Conservation (phyloP, 2,113 vertebrate species). For the Callocephalon fimbriatum region DNA sequence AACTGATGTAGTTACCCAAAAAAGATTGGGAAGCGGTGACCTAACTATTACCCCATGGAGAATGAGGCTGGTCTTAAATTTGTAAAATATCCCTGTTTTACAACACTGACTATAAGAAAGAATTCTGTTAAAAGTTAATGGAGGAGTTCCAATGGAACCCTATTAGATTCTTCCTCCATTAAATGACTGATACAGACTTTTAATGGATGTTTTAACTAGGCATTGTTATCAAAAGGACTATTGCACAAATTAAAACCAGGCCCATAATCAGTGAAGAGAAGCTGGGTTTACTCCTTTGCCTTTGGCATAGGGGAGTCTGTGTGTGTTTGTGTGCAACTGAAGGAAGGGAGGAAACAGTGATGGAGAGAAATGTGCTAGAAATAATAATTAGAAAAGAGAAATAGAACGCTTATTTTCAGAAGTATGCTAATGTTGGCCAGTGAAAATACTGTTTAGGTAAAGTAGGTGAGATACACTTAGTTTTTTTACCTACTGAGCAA, state of each 20-base stretch:
- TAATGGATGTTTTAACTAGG: slow-evolving; percentile 79
- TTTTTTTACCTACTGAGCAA: background rate
- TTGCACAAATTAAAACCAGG: slow-evolving; percentile 78
- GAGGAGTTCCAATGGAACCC: slow-evolving; percentile 71
- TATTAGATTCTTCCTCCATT: slow-evolving; percentile 77
- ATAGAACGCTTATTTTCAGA: background rate
- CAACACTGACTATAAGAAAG: slow-evolving; percentile 53
- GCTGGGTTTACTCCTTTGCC: slow-evolving; percentile 67
- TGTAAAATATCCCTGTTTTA: slow-evolving; percentile 45
- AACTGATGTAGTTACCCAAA: slow-evolving; percentile 40
- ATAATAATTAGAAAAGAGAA: background rate
- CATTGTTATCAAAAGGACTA: slow-evolving; percentile 79
- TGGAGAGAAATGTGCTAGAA: background rate
- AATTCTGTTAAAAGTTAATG: slow-evolving; percentile 80
- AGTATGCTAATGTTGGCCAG: background rate
- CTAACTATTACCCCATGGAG: slow-evolving; percentile 60
- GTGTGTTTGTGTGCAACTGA: background rate
- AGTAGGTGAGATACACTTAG: background rate
- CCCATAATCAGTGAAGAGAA: slow-evolving; percentile 73
- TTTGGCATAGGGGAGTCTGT: slow-evolving; percentile 30
- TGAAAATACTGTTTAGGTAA: background rate
- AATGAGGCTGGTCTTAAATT: slow-evolving; percentile 54
- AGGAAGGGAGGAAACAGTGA: background rate
- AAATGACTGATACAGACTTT: slow-evolving; percentile 77
- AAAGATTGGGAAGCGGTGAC: slow-evolving; percentile 38